Evolutionary conservation across 2,888 invertebrate species (phyloP).

Genomic region (Acanthosepion esculentum): DNA sequence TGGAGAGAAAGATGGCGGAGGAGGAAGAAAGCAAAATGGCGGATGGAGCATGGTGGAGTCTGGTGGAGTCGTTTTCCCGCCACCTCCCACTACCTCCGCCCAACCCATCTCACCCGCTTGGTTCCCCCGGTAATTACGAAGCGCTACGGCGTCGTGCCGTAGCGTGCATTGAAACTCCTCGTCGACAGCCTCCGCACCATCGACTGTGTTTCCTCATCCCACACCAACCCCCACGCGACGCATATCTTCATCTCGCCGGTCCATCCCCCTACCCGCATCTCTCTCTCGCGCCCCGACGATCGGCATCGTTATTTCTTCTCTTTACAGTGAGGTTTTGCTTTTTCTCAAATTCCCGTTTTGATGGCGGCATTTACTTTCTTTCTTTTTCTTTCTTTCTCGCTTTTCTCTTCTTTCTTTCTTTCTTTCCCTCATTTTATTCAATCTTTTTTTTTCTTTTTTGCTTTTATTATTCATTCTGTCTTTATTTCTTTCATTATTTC

Average conservation of each 20-base stretch:
- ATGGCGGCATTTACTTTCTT: background rate
- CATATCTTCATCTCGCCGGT: background rate
- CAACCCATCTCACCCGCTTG: background rate
- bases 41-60: background rate
- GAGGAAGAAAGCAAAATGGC: background rate
- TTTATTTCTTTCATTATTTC: background rate
- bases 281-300: background rate
- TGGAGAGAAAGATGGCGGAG: background rate
- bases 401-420: background rate
- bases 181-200: background rate
- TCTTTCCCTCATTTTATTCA: background rate
- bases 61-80: background rate
- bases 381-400: background rate
- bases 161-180: background rate
- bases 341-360: background rate
- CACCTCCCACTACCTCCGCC: background rate
- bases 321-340: background rate
- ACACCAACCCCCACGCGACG: background rate
- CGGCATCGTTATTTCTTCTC: background rate
- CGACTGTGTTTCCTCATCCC: background rate
- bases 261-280: background rate
- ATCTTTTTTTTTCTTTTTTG: background rate
- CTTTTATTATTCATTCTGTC: background rate
- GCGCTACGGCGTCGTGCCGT: slow-evolving; percentile 33
- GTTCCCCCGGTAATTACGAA: slow-evolving; percentile 21